Evolutionary conservation across 1,140 invertebrate species (phyloP), one percentile per base, ranked within the genome.

Genomic region (Condylostylus longicornis): DNA sequence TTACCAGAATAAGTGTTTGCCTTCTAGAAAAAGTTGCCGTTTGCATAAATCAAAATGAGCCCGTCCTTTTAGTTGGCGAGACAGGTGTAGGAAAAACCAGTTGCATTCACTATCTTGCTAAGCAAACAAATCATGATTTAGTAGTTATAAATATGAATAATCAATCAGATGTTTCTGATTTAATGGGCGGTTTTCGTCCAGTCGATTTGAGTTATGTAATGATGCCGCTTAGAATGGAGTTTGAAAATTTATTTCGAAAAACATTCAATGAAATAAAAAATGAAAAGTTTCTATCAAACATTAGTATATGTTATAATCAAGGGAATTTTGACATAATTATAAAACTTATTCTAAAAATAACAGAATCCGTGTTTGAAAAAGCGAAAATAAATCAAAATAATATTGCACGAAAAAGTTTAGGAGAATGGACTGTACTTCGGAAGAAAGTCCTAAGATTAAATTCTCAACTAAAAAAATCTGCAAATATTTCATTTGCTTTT

Each of bases 61-160:
- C 94, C 0, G 84, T 98, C 3, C 63, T 99, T 7, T 63, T 99
- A 5, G 90, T 97, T 1, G 96, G 96, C 32, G 96, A 99, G 66
- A 99, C 95, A 1, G 96, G 95, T 29, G 93, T 89, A 10, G 95
- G 96, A 9, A 99, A 99, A 68, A 99, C 96, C 0, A 87, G 87
- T n/a, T 77, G 82, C 0, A 72, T 99, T 20, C 95, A 98, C 57
- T 90, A 85, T 59, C 64, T 99, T 14, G 88, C 94, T 0, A 70
- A 79, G 43, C 74, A 79, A 42, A 77, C 82, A 0, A 79, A 82
- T 10, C 75, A 88, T 44, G 83, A 81, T 54, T 64, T 99, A 10
- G 69, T 85, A 27, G 91, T 98, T 1, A 84, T 99, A n/a, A 99
- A 99, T 61, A 87, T 99, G 82, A 98, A 96, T 58, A 94, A 98